Base-by-base conservation (phyloP, 2,113 vertebrate genomes). In the Oreochromis spilurus region DNA sequence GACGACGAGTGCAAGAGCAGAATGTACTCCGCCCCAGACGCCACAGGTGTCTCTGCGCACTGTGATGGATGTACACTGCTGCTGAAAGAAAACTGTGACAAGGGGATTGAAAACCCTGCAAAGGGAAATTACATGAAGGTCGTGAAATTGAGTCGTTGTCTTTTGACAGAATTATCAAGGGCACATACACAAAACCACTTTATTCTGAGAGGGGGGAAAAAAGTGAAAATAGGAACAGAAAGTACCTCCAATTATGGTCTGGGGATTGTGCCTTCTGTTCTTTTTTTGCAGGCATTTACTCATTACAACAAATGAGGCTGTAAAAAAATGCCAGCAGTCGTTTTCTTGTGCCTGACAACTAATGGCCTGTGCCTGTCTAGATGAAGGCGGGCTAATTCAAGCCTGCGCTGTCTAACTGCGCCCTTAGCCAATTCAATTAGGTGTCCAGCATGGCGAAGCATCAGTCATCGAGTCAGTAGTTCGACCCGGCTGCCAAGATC, bases 351-450 rank as follows among this genome's bases (percentile, higher is more conserved):
- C 57, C 81, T 77, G 50, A 89, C 87, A 60, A 90, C 55, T 90
- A 90, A 92, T 91, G 84, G 87, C 43, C 84, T 81, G 26, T 36
- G 55, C 81, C 84, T 55, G 16, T 48, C 10, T 50, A 83, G 62
- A 87, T 48, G 70, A 79, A 86, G 77, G 82, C 29, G 1, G 58
- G 86, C 85, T 91, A 88, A 93, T 90, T 58, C 34, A 11, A 88
- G 81, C 55, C 50, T 2, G 17, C 38, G 60, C 79, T 21, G 58
- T 84, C 81, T 83, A 80, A 84, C 83, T 4, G 17, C 31, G 81
- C 88, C 87, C 81, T 82, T 40, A 83, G 83, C 60, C 82, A 82
- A 84, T 89, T 91, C 58, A 89, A 88, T 92, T 91, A 91, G 40
- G 16, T 67, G 80, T 84, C 54, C 85, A 81, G 70, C 54, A 75